Conservation (phyloP, 64 coral and sea anemone species). For the Catalaphyllia jardinei region DNA sequence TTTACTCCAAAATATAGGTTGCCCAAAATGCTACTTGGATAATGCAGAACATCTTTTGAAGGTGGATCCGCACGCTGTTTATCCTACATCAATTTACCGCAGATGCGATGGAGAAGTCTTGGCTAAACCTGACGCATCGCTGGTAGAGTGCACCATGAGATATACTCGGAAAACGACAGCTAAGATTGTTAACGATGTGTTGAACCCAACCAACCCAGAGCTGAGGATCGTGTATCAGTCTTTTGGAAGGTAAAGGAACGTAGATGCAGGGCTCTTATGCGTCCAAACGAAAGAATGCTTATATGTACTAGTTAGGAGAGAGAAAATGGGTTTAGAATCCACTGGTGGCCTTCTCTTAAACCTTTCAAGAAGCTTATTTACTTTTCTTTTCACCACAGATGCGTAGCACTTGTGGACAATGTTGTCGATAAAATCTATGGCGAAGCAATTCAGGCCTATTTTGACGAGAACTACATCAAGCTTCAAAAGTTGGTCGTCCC, state of each 20-base stretch:
- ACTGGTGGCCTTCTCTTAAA: too few species aligned
- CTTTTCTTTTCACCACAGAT: constrained; percentile 33
- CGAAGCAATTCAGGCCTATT: constrained; percentile 63
- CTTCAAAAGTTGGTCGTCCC: constrained; percentile 50
- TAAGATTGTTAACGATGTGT: constrained; percentile 64
- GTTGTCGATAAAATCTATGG: constrained; percentile 71
- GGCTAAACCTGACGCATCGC: constrained; percentile 66
- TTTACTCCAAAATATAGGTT: constrained; percentile 29
- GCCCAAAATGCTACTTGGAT: constrained; percentile 44
- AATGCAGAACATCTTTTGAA: constrained; percentile 55
- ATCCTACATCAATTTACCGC: constrained; percentile 80
- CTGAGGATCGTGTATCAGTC: constrained; percentile 69
- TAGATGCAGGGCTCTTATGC: too few species aligned
- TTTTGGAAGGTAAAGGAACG: constrained; percentile 47
- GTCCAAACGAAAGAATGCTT: too few species aligned
- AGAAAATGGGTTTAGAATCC: too few species aligned
- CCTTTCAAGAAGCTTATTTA: neutral
- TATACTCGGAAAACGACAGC: constrained; percentile 70
- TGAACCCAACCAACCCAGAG: constrained; percentile 46
- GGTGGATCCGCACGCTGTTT: constrained; percentile 74
- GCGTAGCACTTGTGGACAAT: constrained; percentile 73
- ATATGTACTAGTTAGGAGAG: too few species aligned
- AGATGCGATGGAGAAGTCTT: constrained; percentile 62
- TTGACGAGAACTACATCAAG: constrained; percentile 58
- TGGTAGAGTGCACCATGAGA: constrained; percentile 73